Percentiles rank a stretch among this genome's conserved stretches.
Conservation (phyloP, 2,888 invertebrate genomes). For the Sclerodermus sp. region DNA sequence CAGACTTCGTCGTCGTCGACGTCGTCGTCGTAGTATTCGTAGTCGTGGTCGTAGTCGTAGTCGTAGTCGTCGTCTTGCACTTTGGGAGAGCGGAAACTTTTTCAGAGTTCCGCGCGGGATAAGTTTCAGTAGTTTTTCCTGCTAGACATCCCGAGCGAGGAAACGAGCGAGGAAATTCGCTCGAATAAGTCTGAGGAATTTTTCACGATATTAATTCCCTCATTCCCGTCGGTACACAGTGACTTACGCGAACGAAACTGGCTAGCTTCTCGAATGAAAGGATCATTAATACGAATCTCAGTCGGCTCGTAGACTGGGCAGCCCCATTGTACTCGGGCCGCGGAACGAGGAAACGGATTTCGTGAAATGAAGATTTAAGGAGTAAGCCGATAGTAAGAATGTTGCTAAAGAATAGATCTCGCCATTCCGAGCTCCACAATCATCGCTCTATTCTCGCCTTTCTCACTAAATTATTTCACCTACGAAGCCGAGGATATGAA, state of each 20-base stretch:
- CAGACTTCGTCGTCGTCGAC: background rate
- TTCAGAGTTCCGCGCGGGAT: too few relatives aligned
- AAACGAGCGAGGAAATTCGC: background rate
- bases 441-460: too few relatives aligned
- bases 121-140: too few relatives aligned
- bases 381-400: background rate
- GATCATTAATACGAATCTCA: conserved; percentile 45
- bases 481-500: too few relatives aligned
- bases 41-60: too few relatives aligned
- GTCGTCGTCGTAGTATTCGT: background rate
- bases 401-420: too few relatives aligned
- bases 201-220: conserved; percentile 33
- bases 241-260: conserved; percentile 22
- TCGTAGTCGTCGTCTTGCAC: too few relatives aligned
- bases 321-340: conserved; percentile 31
- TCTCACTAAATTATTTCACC: too few relatives aligned
- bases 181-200: conserved; percentile 23
- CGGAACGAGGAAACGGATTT: conserved; percentile 30
- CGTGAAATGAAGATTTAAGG: conserved; percentile 36
- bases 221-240: conserved; percentile 19
- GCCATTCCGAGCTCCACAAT: too few relatives aligned
- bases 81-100: too few relatives aligned
- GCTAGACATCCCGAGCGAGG: too few relatives aligned
- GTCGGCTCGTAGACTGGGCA: conserved; percentile 21
- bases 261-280: conserved; percentile 30